Conservation (phyloP, 2,797 vertebrate genomes). For the Chaenodraco wilsoni region DNA sequence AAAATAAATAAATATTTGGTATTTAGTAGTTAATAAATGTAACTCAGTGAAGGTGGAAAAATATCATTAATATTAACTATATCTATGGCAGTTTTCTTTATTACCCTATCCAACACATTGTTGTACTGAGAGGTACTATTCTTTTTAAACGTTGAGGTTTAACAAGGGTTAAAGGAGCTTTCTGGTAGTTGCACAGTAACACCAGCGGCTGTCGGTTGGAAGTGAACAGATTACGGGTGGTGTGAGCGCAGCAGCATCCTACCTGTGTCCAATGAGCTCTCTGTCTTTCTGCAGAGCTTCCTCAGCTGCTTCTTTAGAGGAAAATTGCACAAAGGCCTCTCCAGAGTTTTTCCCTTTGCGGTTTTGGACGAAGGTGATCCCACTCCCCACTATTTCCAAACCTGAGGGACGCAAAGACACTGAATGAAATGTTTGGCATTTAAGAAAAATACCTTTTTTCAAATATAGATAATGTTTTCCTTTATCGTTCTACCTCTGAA, state of each 20-base stretch:
- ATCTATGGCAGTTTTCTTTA: too few relatives aligned
- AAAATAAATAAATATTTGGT: too few relatives aligned
- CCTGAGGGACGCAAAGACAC: conserved; percentile 72
- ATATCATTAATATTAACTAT: too few relatives aligned
- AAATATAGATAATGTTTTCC: background rate
- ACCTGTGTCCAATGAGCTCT: conserved; percentile 91
- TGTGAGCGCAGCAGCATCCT: background rate
- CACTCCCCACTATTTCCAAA: conserved; percentile 83
- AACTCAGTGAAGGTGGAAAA: too few relatives aligned
- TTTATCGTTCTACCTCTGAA: background rate
- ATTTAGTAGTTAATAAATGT: too few relatives aligned
- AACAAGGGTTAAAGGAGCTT: too few relatives aligned
- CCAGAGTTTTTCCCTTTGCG: conserved; percentile 85
- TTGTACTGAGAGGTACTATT: too few relatives aligned
- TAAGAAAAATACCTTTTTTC: background rate
- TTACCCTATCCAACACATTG: too few relatives aligned
- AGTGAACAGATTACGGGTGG: background rate
- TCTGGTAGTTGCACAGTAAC: too few relatives aligned
- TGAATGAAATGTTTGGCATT: background rate
- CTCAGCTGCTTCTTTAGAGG: conserved; percentile 84
- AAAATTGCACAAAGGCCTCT: conserved; percentile 90
- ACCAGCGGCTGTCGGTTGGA: background rate
- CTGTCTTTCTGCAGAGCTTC: conserved; percentile 87
- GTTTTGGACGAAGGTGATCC: conserved; percentile 86
- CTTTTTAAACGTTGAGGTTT: too few relatives aligned